phyloP scores from a whole-genome alignment of 2,888 invertebrate genomes.

The Oxytorus armatus region DNA sequence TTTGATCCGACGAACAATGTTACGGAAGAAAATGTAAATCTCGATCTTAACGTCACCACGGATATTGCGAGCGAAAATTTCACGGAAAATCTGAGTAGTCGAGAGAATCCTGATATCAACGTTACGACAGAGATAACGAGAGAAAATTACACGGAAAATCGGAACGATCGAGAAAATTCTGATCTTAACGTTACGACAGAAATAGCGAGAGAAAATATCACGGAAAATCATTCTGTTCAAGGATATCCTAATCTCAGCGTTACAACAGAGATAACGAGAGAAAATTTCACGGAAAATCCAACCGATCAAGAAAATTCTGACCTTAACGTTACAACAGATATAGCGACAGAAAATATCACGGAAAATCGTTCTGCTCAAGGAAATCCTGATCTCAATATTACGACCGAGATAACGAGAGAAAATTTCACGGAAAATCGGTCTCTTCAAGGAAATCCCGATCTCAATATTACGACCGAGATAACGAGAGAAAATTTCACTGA shows the following conservation, averaged over 20 bases:
- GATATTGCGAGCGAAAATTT: not conserved
- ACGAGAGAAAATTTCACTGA: not conserved
- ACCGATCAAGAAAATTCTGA: not conserved
- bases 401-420: no score
- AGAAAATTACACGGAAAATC: not conserved
- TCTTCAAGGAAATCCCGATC: no score
- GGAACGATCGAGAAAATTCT: not conserved
- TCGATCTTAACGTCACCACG: not conserved
- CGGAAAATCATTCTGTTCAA: not conserved
- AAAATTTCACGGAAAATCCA: not conserved
- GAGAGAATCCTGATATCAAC: no score
- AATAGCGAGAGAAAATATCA: not conserved
- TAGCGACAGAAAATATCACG: not conserved
- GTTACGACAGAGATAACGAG: no score
- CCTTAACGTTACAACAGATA: constrained; percentile 15
- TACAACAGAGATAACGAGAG: not conserved
- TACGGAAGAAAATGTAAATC: no score
- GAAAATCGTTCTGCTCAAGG: not conserved
- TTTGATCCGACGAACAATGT: no score
- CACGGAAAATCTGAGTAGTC: not conserved
- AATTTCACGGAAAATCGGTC: no score
- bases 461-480: no score
- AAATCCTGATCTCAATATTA: not conserved
- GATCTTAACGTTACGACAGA: constrained; percentile 7
- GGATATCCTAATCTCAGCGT: constrained; percentile 2